Base-by-base conservation (phyloP, 2,888 invertebrate species). In the Tridacna crocea region DNA sequence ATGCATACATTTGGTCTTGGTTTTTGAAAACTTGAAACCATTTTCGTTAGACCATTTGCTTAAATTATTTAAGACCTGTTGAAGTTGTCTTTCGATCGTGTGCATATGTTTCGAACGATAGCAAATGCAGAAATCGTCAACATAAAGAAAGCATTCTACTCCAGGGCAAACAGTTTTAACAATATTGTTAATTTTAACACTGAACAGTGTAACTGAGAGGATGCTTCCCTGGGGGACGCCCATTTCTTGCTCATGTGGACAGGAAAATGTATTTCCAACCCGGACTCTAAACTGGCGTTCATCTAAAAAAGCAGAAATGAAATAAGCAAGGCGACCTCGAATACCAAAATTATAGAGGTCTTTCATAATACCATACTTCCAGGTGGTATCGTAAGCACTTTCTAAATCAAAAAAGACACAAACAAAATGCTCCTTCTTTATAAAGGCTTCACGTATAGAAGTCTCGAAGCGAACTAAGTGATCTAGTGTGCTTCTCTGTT, bases 371-470 rank as follows among this genome's bases (percentile, higher is more conserved):
- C 83, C 79, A 70, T 83, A 77, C 61, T 79, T 70, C 82, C 76
- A 75, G 0, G 70, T 77, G 58, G 76, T 79, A 51, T 79, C 79
- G 48, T 76, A 82, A 13, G 82, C 79, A 36, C 79, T 82, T 24
- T 83, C 77, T 2, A 80, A 22, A n/a, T 77, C 47, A 46, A 75
- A n/a, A n/a, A n/a, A 82, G 22, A 89, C 79, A 36, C 85, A 82
- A 13, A 88, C 79, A 12, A 88, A 66, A 70, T 87, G 85, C 70
- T 89, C 73, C 12, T 82, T 80, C 11, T 75, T 77, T 13, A 86
- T 51, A 70, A 90, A 89, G 12, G 76, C 88, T 22, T 84, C 77
- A 19, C 87, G 36, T 46, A 88, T 78, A 66, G 77, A 83, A 17
- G 83, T 72, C 77, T 90, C 89, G 22, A 86, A 58, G 72, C 81